Conservation (phyloP, 2,113 vertebrate genomes). For the Anoplopoma fimbria region DNA sequence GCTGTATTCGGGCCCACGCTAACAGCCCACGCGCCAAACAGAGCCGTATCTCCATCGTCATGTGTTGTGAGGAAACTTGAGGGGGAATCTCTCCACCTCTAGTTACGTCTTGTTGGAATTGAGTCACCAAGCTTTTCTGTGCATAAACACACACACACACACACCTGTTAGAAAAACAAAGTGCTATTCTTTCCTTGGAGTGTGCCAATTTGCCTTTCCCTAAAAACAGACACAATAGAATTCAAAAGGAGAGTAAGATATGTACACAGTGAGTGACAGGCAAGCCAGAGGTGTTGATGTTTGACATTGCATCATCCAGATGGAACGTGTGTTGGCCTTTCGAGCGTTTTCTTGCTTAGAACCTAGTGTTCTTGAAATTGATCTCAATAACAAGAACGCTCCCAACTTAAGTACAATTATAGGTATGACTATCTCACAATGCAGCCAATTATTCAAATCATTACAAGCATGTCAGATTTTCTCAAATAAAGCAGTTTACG, state of each 20-base stretch:
- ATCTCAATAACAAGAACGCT: neutral
- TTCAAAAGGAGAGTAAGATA: neutral
- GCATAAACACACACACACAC: slow-evolving; percentile 3
- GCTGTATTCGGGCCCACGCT: slow-evolving; percentile 64
- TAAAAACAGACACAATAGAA: slow-evolving; percentile 42
- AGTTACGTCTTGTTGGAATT: slow-evolving; percentile 60
- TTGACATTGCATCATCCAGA: slow-evolving; percentile 31
- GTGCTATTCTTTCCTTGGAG: slow-evolving; percentile 3
- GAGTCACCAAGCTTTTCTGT: slow-evolving; percentile 27
- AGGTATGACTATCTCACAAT: neutral
- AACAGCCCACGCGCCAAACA: slow-evolving; percentile 50
- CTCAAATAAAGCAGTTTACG: neutral
- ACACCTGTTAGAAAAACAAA: slow-evolving; percentile 63
- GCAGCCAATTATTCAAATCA: neutral
- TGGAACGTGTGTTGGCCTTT: slow-evolving; percentile 21
- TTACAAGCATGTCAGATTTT: neutral
- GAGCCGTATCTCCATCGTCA: slow-evolving; percentile 40
- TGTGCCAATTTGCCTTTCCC: slow-evolving; percentile 51
- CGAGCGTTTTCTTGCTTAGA: slow-evolving; percentile 2
- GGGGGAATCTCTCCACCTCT: slow-evolving; percentile 38
- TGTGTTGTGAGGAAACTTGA: slow-evolving; percentile 42
- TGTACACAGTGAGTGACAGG: neutral
- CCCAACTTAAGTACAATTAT: neutral
- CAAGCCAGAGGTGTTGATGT: neutral
- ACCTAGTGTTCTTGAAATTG: slow-evolving; percentile 9